Conservation (phyloP, 2,797 vertebrate species). For the Oreochromis mossambicus region DNA sequence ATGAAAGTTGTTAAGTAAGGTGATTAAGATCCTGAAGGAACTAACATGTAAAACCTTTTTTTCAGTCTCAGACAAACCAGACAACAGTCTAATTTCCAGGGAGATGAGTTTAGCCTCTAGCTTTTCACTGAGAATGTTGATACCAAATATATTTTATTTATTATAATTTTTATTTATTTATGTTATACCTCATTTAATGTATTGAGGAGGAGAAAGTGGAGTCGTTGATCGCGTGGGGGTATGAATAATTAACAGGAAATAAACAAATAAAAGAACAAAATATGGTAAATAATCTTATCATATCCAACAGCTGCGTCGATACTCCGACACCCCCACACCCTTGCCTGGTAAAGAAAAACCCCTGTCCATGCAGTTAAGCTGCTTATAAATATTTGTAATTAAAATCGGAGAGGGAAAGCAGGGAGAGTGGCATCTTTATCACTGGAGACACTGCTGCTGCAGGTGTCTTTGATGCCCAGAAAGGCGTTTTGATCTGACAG, state of each 20-base stretch:
- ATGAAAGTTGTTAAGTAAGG: constrained; percentile 20
- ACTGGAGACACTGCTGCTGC: constrained; percentile 59
- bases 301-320: constrained; percentile 67
- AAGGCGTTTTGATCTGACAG: constrained; percentile 71
- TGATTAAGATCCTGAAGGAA: constrained; percentile 29
- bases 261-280: constrained; percentile 62
- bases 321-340: constrained; percentile 54
- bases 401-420: constrained; percentile 61
- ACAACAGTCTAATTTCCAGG: constrained; percentile 50
- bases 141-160: constrained; percentile 15
- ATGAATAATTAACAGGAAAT: constrained; percentile 71
- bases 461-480: constrained; percentile 66
- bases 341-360: constrained; percentile 57
- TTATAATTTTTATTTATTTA: constrained; percentile 48
- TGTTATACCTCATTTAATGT: constrained; percentile 46
- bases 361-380: constrained; percentile 72
- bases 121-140: constrained; percentile 39
- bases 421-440: constrained; percentile 66
- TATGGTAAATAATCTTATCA: constrained; percentile 67
- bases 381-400: constrained; percentile 79
- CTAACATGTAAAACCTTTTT: constrained; percentile 21
- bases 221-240: constrained; percentile 44
- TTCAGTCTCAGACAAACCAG: constrained; percentile 9
- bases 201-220: constrained; percentile 47
- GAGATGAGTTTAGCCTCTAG: constrained; percentile 37